These are phyloP conservation scores for Bombus vancouverensis DNA, from an alignment of 1,140 invertebrate genomes.

Conservation along the genomic window DNA sequence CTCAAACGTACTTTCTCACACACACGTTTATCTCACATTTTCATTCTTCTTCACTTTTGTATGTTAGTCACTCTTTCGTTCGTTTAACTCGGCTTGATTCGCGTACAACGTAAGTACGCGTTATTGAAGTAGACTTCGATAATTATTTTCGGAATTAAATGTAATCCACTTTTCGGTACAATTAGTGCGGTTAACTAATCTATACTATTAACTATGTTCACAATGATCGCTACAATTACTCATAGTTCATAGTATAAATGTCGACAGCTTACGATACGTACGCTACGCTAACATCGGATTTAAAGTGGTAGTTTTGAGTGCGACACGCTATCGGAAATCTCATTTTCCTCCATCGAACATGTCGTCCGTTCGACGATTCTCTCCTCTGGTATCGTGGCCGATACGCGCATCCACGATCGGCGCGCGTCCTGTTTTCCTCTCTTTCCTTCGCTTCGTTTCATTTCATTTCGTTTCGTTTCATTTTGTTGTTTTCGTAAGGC, in stretches of 20 bases:
- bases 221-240: constrained; percentile 58
- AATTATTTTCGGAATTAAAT: constrained; percentile 57
- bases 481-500: constrained; percentile 29
- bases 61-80: background rate
- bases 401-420: background rate
- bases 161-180: constrained; percentile 58
- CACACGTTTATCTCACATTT: background rate
- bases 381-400: background rate
- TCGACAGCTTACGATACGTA: constrained; percentile 54
- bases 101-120: constrained; percentile 20
- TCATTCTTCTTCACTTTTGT: background rate
- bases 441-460: background rate
- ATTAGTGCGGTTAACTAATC: constrained; percentile 59
- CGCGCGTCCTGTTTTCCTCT: background rate
- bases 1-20: too few relatives aligned
- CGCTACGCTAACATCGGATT: constrained; percentile 53
- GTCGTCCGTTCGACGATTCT: background rate
- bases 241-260: constrained; percentile 61
- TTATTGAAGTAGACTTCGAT: constrained; percentile 49
- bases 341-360: background rate
- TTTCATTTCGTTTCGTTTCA: background rate
- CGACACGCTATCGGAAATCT: constrained; percentile 30
- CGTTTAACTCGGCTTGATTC: background rate
- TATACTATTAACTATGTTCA: constrained; percentile 58
- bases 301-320: constrained; percentile 34